Evolutionary conservation across 2,113 vertebrate genomes (phyloP).

Genomic region (Castor canadensis): DNA sequence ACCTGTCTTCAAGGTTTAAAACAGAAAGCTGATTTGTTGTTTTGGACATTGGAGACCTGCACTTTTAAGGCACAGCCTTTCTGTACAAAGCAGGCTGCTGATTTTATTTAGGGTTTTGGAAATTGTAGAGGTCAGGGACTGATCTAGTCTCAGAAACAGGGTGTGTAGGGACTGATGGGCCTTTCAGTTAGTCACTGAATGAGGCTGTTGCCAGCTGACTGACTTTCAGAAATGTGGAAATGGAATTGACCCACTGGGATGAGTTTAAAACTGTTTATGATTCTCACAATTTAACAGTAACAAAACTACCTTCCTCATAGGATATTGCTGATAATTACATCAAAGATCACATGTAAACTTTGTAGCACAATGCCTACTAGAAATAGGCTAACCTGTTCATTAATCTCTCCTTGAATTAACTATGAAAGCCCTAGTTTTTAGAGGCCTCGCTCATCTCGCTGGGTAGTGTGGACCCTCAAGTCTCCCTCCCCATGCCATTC

Average conservation of each 20-base stretch:
- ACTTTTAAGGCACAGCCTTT: background rate
- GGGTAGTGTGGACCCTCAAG: background rate
- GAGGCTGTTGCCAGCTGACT: background rate
- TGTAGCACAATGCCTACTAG: background rate
- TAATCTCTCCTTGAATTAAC: background rate
- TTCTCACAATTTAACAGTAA: background rate
- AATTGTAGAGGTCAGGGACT: background rate
- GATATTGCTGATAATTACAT: background rate
- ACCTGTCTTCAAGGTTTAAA: background rate
- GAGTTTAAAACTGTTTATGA: background rate
- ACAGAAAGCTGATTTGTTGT: background rate
- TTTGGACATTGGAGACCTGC: background rate
- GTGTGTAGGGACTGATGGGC: background rate
- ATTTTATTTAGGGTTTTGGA: background rate
- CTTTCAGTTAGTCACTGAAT: background rate
- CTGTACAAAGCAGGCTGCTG: background rate
- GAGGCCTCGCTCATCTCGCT: background rate
- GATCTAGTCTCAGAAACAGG: background rate
- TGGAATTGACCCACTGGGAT: background rate
- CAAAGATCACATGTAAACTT: background rate
- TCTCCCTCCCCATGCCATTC: background rate
- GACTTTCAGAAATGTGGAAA: background rate
- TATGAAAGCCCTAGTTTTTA: background rate
- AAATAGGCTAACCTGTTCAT: background rate
- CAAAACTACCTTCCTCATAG: background rate